phyloP scores from a whole-genome alignment of 30 jellyfish, hydroid and myxozoan genomes.

The Cassiopea xamachana region DNA sequence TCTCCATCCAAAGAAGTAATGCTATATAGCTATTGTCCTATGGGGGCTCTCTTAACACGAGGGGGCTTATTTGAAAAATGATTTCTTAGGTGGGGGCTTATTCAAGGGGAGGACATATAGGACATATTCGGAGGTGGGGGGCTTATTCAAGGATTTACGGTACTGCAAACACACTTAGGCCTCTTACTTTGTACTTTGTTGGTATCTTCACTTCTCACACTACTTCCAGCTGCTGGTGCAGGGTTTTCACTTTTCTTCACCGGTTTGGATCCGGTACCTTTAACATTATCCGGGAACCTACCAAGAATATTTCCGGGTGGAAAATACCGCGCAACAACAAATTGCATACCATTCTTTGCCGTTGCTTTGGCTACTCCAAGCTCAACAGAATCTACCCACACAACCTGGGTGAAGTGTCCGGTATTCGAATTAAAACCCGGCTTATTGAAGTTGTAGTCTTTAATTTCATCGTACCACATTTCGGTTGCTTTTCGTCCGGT shows the following conservation, averaged over 20 bases:
- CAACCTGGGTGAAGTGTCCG: conserved; percentile 99
- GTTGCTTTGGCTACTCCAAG: conserved; percentile 98
- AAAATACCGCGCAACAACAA: conserved; percentile 94
- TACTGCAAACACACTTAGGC: not conserved
- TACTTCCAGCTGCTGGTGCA: conserved; percentile 40
- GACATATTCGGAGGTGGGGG: not conserved
- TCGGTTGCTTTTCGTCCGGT: conserved; percentile 97
- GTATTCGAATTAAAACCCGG: conserved; percentile 97
- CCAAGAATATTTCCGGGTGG: conserved; percentile 99
- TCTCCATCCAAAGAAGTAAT: too few relatives aligned
- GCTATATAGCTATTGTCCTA: too few relatives aligned
- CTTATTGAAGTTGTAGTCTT: conserved; percentile 84
- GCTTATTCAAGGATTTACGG: not conserved
- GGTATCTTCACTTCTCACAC: conserved; percentile 7
- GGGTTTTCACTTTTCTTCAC: conserved; percentile 51
- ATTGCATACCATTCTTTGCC: conserved; percentile 94
- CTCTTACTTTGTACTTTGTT: conserved; percentile 68
- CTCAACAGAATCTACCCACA: conserved; percentile 96
- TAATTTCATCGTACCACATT: conserved; percentile 99
- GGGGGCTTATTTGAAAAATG: not conserved
- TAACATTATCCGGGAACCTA: conserved; percentile 91
- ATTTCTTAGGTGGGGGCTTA: not conserved
- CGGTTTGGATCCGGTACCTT: conserved; percentile 76
- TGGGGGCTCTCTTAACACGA: too few relatives aligned
- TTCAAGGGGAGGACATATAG: too few relatives aligned